Conservation (phyloP, 1,140 invertebrate genomes). For the Acyrthosiphon pisum region DNA sequence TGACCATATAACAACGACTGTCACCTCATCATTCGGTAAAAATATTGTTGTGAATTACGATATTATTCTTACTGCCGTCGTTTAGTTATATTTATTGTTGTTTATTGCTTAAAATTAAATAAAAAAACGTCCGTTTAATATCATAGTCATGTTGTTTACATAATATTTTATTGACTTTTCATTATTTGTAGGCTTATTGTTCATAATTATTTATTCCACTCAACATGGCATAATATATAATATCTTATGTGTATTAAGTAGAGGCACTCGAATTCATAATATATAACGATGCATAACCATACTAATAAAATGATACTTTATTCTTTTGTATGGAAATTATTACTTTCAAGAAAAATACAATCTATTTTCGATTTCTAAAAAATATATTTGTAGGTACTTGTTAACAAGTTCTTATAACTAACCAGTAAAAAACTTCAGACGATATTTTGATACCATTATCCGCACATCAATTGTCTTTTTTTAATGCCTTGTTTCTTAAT, state of each 20-base stretch:
- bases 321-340: not conserved
- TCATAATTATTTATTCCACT: not conserved
- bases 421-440: not conserved
- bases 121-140: not conserved
- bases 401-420: not conserved
- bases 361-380: not conserved
- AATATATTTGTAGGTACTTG: not conserved
- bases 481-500: not conserved
- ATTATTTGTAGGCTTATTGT: not conserved
- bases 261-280: not conserved
- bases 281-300: not conserved
- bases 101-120: constrained; percentile 16
- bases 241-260: not conserved
- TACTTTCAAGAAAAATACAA: not conserved
- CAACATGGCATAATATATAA: not conserved
- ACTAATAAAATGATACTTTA: not conserved
- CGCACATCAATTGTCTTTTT: not conserved
- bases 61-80: not conserved
- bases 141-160: not conserved
- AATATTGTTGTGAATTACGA: not conserved
- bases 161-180: constrained; percentile 31
- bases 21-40: not conserved
- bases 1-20: not conserved
- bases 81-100: not conserved
- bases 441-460: not conserved